A percentile compares a stretch with the other conserved stretches of the same genome.
Conservation (phyloP, 1,140 invertebrate species). For the Magallana angulata region DNA sequence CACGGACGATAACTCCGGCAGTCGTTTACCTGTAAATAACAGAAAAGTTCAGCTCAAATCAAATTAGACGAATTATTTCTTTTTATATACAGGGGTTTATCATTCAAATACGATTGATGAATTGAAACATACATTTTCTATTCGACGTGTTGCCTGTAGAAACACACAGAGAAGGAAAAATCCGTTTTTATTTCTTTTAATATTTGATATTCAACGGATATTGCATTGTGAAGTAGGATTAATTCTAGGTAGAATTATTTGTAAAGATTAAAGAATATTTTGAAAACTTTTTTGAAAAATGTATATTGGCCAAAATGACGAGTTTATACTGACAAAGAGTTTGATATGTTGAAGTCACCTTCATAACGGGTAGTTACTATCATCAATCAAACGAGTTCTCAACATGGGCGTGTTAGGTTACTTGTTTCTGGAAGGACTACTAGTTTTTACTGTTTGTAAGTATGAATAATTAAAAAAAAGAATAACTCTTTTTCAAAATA, state of each 20-base stretch:
- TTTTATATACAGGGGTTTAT: not conserved
- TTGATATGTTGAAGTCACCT: no score
- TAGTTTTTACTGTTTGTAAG: not conserved
- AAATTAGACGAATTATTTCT: conserved; percentile 17
- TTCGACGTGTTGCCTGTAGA: not conserved
- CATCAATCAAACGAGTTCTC: no score
- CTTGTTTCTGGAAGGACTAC: not conserved
- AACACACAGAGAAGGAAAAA: not conserved
- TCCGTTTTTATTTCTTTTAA: not conserved
- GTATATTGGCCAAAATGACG: not conserved
- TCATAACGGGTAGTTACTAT: no score
- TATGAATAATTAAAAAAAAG: not conserved
- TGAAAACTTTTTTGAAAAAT: not conserved
- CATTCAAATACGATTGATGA: not conserved
- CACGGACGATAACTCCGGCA: not conserved
- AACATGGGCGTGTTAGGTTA: not conserved
- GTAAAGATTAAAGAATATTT: not conserved
- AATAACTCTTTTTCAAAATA: not conserved
- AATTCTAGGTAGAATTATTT: not conserved
- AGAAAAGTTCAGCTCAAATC: not conserved
- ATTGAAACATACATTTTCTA: not conserved
- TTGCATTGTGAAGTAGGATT: not conserved
- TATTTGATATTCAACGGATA: not conserved
- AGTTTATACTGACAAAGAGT: no score
- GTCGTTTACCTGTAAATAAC: conserved; percentile 7